A percentile compares a stretch with the other conserved stretches of the same genome.
phyloP scores from a whole-genome alignment of 2,113 vertebrate genomes.

The Catharus minimus region DNA sequence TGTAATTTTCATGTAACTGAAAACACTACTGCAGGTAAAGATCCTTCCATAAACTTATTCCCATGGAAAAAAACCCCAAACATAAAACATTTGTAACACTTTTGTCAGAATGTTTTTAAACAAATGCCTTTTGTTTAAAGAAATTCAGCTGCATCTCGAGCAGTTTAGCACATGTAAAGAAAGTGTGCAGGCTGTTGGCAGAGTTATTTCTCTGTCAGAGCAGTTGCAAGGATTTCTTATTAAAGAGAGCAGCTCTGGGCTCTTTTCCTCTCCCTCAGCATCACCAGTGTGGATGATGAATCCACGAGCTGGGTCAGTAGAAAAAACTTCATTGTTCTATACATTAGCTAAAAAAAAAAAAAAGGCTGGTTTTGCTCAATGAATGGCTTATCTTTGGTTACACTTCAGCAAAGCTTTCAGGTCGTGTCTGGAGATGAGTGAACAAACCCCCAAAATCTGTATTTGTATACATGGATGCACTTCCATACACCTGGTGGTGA shows the following conservation, averaged over 20 bases:
- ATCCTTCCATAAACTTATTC: background rate
- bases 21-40: conserved; percentile 5
- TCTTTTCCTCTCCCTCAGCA: background rate
- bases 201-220: background rate
- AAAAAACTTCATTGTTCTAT: background rate
- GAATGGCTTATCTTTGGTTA: background rate
- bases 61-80: background rate
- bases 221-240: background rate
- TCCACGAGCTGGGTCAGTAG: background rate
- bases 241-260: background rate
- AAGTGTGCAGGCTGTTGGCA: background rate
- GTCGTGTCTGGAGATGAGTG: accelerated
- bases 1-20: background rate
- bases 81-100: background rate
- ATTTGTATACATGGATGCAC: background rate
- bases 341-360: background rate
- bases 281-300: background rate
- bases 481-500: background rate
- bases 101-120: conserved; percentile 26
- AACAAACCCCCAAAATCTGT: background rate
- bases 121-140: conserved; percentile 50
- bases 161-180: conserved; percentile 26
- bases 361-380: background rate
- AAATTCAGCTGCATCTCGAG: conserved; percentile 25
- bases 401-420: background rate